Evolutionary conservation across 2,113 vertebrate species (phyloP).

Genomic region (Mesoclemmys tuberculata): DNA sequence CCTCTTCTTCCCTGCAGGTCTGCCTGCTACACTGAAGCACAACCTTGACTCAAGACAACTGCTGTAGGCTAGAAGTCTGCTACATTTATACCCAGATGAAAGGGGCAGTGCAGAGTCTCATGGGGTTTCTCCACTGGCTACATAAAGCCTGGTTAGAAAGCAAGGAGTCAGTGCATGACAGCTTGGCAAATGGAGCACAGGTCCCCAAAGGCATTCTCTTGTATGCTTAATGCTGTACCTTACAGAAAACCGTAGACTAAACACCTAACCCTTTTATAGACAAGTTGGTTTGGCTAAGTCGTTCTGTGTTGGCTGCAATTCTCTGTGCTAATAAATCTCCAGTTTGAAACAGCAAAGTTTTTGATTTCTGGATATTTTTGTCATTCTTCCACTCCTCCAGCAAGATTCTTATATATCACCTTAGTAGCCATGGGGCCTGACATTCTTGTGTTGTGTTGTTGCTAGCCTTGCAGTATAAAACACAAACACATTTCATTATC

Average conservation of each 20-base stretch:
- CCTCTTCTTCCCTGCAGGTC: background rate
- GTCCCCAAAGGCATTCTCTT: background rate
- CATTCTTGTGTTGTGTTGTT: no score
- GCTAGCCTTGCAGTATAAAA: background rate
- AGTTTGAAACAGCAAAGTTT: background rate
- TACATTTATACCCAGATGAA: background rate
- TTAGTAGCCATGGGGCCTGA: background rate
- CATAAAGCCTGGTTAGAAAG: background rate
- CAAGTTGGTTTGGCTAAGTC: background rate
- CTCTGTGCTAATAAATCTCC: background rate
- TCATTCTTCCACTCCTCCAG: background rate
- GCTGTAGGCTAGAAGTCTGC: background rate
- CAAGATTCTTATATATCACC: background rate
- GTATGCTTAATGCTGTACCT: background rate
- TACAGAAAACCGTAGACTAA: background rate
- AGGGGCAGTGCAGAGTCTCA: background rate
- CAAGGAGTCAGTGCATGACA: background rate
- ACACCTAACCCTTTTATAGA: background rate
- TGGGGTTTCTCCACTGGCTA: background rate
- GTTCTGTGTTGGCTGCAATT: background rate
- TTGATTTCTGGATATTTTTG: background rate
- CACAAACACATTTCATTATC: accelerated
- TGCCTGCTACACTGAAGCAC: background rate
- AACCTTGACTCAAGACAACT: background rate
- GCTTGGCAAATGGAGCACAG: background rate